phyloP scores from a whole-genome alignment of 2,113 vertebrate genomes.

The Pholis gunnellus region DNA sequence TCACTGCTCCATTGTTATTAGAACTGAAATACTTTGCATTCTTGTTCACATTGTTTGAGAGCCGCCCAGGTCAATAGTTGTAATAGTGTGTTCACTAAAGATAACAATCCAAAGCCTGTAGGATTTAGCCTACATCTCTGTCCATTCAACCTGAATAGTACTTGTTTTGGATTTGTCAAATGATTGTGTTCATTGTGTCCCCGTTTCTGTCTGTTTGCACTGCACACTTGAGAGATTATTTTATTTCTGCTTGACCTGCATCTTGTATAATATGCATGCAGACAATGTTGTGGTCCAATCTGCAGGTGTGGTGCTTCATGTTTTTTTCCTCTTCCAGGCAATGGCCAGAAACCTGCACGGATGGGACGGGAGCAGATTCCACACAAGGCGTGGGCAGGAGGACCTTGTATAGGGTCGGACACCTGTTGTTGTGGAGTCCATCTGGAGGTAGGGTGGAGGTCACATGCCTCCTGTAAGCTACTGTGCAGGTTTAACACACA shows the following conservation, averaged over 20 bases:
- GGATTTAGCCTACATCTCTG: conserved; percentile 68
- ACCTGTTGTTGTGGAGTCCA: conserved; percentile 55
- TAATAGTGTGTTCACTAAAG: conserved; percentile 72
- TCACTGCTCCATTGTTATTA: conserved; percentile 68
- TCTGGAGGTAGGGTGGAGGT: conserved; percentile 63
- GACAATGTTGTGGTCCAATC: conserved; percentile 46
- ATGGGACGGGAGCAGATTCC: conserved; percentile 29
- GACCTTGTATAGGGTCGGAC: conserved; percentile 24
- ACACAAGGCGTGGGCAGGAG: not conserved
- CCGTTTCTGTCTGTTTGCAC: conserved; percentile 59
- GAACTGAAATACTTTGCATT: conserved; percentile 82
- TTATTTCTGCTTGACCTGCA: conserved; percentile 63
- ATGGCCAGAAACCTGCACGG: not conserved
- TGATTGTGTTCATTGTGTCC: conserved; percentile 74
- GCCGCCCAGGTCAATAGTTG: conserved; percentile 70
- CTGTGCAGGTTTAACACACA: conserved; percentile 49
- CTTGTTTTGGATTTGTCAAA: conserved; percentile 72
- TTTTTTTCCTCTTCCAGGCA: conserved; percentile 1
- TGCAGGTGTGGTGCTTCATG: conserved; percentile 55
- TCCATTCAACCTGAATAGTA: conserved; percentile 67
- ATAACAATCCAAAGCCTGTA: conserved; percentile 67
- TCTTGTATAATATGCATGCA: conserved; percentile 32
- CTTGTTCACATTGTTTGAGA: conserved; percentile 76
- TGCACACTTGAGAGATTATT: conserved; percentile 53
- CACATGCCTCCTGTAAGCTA: conserved; percentile 64